Base-by-base conservation (phyloP, 2,888 invertebrate species). In the Cabera pusaria region DNA sequence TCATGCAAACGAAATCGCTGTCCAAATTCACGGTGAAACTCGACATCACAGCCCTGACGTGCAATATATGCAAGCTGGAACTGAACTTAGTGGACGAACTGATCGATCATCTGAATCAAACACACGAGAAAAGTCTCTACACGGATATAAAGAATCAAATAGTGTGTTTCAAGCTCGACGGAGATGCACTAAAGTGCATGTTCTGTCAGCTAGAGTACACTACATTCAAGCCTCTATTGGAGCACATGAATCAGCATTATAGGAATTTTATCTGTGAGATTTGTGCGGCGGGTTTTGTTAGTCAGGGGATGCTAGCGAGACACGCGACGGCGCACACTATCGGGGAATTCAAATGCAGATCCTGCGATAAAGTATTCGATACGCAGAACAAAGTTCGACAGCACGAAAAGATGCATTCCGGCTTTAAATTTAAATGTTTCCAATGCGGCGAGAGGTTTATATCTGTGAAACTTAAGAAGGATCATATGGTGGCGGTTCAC, bases 341-440 rank as follows among this genome's bases (percentile, higher is more conserved):
- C 0, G 80, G 79, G 0, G 59, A 64, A 0, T 81, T 76, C 45
- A 64, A 69, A 27, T 84, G 83, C 28, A 62, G 66, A 11, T 49
- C 62, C 3, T 90, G 90, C 40, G 63, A 79, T 0, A 90, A 90
- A 58, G 73, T 82, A 0, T 90, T 90, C 33, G 79, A 83, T n/a
- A 87, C 86, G 0, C 64, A 74, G 5, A 65, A 78, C 11, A 86
- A 87, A 40, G 70, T 82, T 40, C 76, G 77, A 23, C 72, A 80
- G 0, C 90, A 90, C 38, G 83, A 83, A 31, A 79, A 76, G 18
- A 72, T 74, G 1, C 82, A 88, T 0, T 89, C 83, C 21, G 57
- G 69, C 0, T 64, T 72, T 18, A 56, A 40, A 24, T 72, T 3
- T 44, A 75, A 73, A 37, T 84, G 84, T 25, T 70, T 72, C 0